phyloP scores from a whole-genome alignment of 2,113 vertebrate genomes.

The Nothocercus julius region DNA sequence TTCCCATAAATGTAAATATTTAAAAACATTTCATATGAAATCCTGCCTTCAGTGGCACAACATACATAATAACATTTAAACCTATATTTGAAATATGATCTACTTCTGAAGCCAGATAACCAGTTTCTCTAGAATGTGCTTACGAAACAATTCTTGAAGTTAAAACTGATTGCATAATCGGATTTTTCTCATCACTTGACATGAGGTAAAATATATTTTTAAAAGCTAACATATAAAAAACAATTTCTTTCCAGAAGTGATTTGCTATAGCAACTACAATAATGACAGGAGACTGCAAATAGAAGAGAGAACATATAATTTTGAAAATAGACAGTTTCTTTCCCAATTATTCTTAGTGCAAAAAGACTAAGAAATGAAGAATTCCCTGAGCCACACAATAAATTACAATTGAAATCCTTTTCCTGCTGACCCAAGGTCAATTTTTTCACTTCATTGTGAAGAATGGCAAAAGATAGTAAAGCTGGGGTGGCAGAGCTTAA shows the following conservation, averaged over 20 bases:
- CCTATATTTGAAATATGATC: neutral
- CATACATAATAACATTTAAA: neutral
- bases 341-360: neutral
- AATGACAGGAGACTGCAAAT: neutral
- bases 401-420: fast-evolving
- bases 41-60: neutral
- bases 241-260: neutral
- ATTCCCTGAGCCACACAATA: neutral
- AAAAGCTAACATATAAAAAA: neutral
- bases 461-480: neutral
- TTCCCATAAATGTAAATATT: neutral
- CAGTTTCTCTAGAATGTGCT: neutral
- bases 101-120: neutral
- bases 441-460: neutral
- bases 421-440: neutral
- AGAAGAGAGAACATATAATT: neutral
- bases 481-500: neutral
- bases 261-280: neutral
- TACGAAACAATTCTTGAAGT: fast-evolving
- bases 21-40: neutral
- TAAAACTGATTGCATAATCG: neutral
- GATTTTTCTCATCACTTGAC: neutral
- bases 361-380: neutral
- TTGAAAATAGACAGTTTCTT: neutral
- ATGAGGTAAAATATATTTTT: neutral